Conservation (phyloP, 2,888 invertebrate species). For the Lypha dubia region DNA sequence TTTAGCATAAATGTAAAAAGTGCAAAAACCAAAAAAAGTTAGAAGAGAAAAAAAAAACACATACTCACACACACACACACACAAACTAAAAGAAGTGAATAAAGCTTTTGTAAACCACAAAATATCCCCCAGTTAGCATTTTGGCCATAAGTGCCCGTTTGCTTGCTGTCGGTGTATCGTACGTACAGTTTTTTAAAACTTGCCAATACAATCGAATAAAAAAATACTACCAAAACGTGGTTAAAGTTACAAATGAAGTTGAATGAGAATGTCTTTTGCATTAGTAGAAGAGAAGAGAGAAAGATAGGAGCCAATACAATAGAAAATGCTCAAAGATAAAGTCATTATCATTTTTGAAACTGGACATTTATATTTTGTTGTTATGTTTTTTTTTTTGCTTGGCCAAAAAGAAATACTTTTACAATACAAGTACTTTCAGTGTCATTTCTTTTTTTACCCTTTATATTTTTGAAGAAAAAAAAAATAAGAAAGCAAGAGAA, state of each 20-base stretch:
- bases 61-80: too few relatives aligned
- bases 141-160: slow-evolving; percentile 61
- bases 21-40: slow-evolving; percentile 11
- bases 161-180: slow-evolving; percentile 32
- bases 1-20: slow-evolving; percentile 41
- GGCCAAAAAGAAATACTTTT: neutral
- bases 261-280: slow-evolving; percentile 51
- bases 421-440: slow-evolving; percentile 2
- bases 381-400: too few relatives aligned
- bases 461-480: neutral
- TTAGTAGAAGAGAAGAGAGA: slow-evolving; percentile 8
- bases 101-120: slow-evolving; percentile 52
- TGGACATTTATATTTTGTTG: too few relatives aligned
- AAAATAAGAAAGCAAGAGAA: neutral
- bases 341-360: slow-evolving; percentile 54
- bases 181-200: slow-evolving; percentile 48
- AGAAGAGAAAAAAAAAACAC: neutral
- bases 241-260: slow-evolving; percentile 62
- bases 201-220: slow-evolving; percentile 62
- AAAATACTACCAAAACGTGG: slow-evolving; percentile 67
- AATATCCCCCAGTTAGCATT: slow-evolving; percentile 68
- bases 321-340: slow-evolving; percentile 45
- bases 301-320: slow-evolving; percentile 1
- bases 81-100: neutral
- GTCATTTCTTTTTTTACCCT: slow-evolving; percentile 14